Base-by-base conservation (phyloP, 2,113 vertebrate species). In the Callopanchax toddi region DNA sequence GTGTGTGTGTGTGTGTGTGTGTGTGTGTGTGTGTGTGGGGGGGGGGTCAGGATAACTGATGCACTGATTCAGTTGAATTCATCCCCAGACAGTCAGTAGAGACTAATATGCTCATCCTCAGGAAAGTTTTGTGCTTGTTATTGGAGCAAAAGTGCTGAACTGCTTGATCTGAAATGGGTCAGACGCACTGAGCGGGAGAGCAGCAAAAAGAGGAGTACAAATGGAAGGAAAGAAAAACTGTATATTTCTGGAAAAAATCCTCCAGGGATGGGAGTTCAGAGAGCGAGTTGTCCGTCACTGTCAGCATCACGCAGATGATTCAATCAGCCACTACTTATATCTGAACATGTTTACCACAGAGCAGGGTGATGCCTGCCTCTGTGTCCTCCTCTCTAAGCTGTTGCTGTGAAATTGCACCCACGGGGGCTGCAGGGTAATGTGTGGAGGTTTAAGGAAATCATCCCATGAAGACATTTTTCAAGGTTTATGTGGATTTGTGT, bases 151-250 rank as follows among this genome's bases (percentile, higher is more conserved):
- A 46, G 15, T 48, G 39, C 39, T 45, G 59, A 60, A 23, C 34
- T 20, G 22, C 48, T n/a, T 21, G 44, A 66, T 52, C 59, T 69
- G 70, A 86, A 87, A 42, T 83, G 79, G 76, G 78, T 85, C 82
- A 86, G 65, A 25, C 13, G 2, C 50, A 15, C 13, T 56, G 70
- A 72, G 44, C 45, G 44, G 76, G 71, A 16, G 70, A 79, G 64
- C n/a, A 17, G 10, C 50, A 36, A 65, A 44, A 56, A 25, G 52
- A 29, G 49, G 40, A 54, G 51, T 10, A 67, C 63, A 23, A 6
- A 44, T 49, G 51, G 43, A 57, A 52, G 56, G 34, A 72, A 0
- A 5, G 18, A 21, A 42, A 72, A 25, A 2, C 12, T 42, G 64
- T 60, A 57, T 70, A 57, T 70, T 64, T 60, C 42, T 29, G 71